phyloP scores from a whole-genome alignment of 1,140 invertebrate genomes.

The Archivesica marissinica region DNA sequence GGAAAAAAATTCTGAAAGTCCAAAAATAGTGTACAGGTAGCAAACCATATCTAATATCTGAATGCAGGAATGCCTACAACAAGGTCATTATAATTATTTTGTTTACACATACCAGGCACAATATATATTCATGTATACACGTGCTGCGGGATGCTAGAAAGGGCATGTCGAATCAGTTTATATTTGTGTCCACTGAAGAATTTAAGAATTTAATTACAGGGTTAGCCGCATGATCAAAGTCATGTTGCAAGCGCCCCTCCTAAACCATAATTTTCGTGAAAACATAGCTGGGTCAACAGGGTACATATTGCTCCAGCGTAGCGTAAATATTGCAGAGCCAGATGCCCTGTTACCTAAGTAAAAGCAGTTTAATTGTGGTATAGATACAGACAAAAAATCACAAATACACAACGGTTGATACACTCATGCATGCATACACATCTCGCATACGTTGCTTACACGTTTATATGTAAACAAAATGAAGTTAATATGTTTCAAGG shows the following conservation, averaged over 20 bases:
- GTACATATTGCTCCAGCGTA: conserved; percentile 35
- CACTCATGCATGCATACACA: not conserved
- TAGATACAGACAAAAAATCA: not conserved
- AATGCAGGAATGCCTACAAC: no score
- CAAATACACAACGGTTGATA: not conserved
- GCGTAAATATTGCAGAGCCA: conserved; percentile 18
- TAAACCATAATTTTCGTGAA: conserved; percentile 41
- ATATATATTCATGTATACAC: no score
- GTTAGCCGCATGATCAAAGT: conserved; percentile 34
- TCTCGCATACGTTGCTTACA: not conserved
- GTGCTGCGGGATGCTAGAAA: no score
- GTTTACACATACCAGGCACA: no score
- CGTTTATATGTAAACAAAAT: conserved; percentile 38
- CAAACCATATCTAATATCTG: no score
- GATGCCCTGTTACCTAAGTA: conserved; percentile 49
- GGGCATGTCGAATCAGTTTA: not conserved
- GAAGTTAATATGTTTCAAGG: conserved; percentile 40
- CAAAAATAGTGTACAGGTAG: no score
- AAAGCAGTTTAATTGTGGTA: conserved; percentile 28
- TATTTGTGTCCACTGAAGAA: conserved; percentile 16
- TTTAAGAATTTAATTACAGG: conserved; percentile 44
- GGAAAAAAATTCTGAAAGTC: no score
- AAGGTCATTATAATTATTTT: no score
- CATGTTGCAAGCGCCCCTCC: not conserved
- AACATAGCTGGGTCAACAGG: conserved; percentile 32